phyloP scores from a whole-genome alignment of 2,888 invertebrate species.

The Tetheella fluctuosa region DNA sequence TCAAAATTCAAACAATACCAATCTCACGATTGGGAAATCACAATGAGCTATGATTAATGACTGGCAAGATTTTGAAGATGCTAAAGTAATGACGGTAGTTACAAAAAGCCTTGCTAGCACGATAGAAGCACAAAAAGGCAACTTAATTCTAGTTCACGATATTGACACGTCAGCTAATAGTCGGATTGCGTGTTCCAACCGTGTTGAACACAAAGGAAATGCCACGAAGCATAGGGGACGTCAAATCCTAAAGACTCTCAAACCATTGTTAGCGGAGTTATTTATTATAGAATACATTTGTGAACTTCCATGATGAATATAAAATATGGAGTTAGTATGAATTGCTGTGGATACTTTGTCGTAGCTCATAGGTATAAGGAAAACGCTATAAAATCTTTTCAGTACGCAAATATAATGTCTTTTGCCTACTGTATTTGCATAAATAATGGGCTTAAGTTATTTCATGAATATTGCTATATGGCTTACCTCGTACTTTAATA shows the following conservation, averaged over 20 bases:
- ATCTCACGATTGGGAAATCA: constrained; percentile 9
- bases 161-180: constrained; percentile 70
- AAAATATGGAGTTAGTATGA: background rate
- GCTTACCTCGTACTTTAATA: background rate
- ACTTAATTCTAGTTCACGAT: constrained; percentile 40
- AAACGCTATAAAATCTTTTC: background rate
- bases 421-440: constrained; percentile 3
- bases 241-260: constrained; percentile 32
- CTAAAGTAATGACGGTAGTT: constrained; percentile 5
- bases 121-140: constrained; percentile 7
- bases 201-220: constrained; percentile 53
- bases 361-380: background rate
- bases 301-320: constrained; percentile 11
- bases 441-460: background rate
- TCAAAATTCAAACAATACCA: constrained; percentile 3
- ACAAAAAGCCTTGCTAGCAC: constrained; percentile 1
- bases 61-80: constrained; percentile 10
- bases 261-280: constrained; percentile 10
- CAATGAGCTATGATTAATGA: constrained; percentile 13
- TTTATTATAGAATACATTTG: constrained; percentile 9
- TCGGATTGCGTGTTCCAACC: constrained; percentile 58
- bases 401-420: constrained; percentile 1
- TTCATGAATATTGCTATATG: background rate
- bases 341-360: constrained; percentile 10
- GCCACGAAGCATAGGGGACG: constrained; percentile 45